Conservation (phyloP, 1,140 invertebrate genomes). For the Holcopasites calliopsidis region DNA sequence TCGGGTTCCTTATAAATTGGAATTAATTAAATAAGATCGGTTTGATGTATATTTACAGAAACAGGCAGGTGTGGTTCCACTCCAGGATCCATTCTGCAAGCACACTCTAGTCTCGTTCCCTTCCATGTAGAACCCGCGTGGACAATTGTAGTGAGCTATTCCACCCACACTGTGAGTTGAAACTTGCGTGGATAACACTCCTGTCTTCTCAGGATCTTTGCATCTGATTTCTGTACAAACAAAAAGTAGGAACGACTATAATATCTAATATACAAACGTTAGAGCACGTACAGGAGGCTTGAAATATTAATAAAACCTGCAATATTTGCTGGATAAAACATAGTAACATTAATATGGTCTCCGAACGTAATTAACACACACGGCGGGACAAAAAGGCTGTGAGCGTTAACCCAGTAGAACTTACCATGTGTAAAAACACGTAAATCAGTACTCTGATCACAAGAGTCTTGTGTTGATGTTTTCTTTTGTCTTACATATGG, state of each 20-base stretch:
- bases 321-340: not conserved
- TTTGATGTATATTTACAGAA: constrained; percentile 83
- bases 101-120: constrained; percentile 91
- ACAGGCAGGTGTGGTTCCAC: constrained; percentile 88
- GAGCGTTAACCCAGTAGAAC: too few relatives aligned
- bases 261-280: constrained; percentile 33
- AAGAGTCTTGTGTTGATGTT: too few relatives aligned
- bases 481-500: too few relatives aligned
- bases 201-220: constrained; percentile 83
- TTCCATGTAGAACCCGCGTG: constrained; percentile 88
- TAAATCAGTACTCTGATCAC: too few relatives aligned
- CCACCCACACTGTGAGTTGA: constrained; percentile 87
- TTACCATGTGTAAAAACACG: too few relatives aligned
- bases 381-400: too few relatives aligned
- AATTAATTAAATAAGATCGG: not conserved
- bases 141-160: constrained; percentile 89
- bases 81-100: constrained; percentile 90
- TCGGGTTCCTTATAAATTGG: not conserved
- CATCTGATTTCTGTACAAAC: constrained; percentile 86
- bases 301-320: too few relatives aligned
- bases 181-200: constrained; percentile 82
- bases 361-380: too few relatives aligned
- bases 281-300: constrained; percentile 25
- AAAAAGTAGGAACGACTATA: constrained; percentile 18
- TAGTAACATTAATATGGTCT: too few relatives aligned